phyloP scores from a whole-genome alignment of 2,888 invertebrate species.

The Drosophila austrosaltans region DNA sequence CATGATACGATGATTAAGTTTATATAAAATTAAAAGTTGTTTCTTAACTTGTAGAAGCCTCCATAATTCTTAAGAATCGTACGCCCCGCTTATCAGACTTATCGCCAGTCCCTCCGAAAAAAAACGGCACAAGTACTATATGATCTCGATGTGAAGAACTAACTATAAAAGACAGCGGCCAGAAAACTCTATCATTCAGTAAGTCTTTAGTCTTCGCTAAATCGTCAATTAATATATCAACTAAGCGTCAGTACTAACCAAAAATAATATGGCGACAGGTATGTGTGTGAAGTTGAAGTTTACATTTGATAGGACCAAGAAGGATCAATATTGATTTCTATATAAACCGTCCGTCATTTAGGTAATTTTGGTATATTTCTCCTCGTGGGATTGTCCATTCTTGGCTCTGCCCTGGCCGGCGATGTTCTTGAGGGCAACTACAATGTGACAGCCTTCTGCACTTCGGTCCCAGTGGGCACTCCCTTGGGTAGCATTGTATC shows the following conservation, averaged over 20 bases:
- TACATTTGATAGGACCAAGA: neutral
- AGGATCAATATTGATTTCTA: neutral
- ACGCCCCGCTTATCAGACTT: constrained; percentile 37
- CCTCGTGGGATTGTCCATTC: constrained; percentile 42
- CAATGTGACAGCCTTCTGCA: constrained; percentile 60
- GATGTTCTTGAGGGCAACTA: constrained; percentile 54
- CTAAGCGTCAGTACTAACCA: neutral
- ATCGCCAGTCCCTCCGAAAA: constrained; percentile 14
- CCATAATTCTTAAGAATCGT: constrained; percentile 38
- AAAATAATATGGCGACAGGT: constrained; percentile 32
- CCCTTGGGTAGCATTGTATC: constrained; percentile 55
- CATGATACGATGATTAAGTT: constrained; percentile 16
- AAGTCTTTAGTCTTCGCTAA: constrained; percentile 37
- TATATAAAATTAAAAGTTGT: constrained; percentile 25
- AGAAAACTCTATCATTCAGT: constrained; percentile 32
- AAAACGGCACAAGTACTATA: constrained; percentile 13
- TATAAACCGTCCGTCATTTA: constrained; percentile 8
- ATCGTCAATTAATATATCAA: constrained; percentile 10
- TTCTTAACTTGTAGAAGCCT: constrained; percentile 3
- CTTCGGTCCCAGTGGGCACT: constrained; percentile 42
- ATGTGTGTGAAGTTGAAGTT: constrained; percentile 13
- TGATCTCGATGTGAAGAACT: constrained; percentile 36
- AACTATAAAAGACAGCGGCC: constrained; percentile 38
- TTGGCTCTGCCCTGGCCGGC: constrained; percentile 35
- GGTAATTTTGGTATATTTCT: constrained; percentile 49